These are phyloP conservation scores for Holothuria leucospilota DNA, from an alignment of 53 echinoderm and acorn worm genomes.

Conservation along the genomic window DNA sequence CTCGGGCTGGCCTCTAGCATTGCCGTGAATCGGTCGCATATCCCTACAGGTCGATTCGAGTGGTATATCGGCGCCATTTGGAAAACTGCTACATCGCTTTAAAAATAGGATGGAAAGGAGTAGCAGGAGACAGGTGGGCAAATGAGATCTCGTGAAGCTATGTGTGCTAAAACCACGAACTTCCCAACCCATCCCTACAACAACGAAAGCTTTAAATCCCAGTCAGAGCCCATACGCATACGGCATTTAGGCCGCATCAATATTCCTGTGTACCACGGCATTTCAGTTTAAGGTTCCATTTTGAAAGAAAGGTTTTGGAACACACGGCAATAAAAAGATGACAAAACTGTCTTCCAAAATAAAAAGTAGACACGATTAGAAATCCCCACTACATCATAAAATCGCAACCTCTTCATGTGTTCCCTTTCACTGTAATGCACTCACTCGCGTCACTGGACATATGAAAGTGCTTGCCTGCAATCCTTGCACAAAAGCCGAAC, in stretches of 20 bases:
- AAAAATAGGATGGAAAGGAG: neutral
- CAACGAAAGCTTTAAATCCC: neutral
- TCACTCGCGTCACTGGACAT: no score
- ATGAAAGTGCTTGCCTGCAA: no score
- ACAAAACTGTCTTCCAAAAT: no score
- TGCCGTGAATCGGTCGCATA: neutral
- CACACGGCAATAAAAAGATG: no score
- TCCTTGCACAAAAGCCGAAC: no score
- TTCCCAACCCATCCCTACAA: conserved; percentile 29
- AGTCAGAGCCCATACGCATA: neutral
- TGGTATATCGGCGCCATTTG: neutral
- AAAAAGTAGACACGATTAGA: no score
- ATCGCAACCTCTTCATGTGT: no score
- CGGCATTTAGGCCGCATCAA: conserved; percentile 4
- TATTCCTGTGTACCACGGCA: neutral
- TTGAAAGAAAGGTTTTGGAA: neutral
- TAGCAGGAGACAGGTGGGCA: neutral
- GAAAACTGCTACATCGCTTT: neutral
- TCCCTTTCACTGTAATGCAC: no score
- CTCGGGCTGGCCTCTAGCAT: neutral
- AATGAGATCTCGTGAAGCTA: conserved; percentile 3
- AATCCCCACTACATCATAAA: no score
- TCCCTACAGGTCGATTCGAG: neutral
- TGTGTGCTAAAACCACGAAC: conserved; percentile 15
- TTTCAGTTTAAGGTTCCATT: conserved; percentile 18